phyloP scores from a whole-genome alignment of 2,888 invertebrate genomes.

The Drosophila ezoana region DNA sequence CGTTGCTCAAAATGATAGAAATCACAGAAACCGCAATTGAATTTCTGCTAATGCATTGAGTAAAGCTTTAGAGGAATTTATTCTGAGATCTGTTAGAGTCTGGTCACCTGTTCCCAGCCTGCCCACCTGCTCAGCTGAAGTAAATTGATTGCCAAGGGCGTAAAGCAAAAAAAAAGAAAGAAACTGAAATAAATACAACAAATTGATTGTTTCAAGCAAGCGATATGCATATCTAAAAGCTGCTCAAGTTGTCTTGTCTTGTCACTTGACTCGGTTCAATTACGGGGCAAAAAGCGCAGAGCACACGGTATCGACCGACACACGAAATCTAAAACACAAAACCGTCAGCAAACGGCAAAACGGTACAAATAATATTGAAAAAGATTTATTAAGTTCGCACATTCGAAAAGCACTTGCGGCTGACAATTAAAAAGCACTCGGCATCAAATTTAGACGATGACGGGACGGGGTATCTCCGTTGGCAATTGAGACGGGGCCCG shows the following conservation, averaged over 20 bases:
- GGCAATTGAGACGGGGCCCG: not conserved
- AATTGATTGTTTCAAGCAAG: constrained; percentile 59
- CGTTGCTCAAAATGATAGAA: not conserved
- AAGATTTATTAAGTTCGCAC: constrained; percentile 80
- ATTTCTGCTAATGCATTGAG: constrained; percentile 1
- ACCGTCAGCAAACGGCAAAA: constrained; percentile 18
- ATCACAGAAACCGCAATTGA: not conserved
- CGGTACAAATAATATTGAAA: constrained; percentile 47
- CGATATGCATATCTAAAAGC: constrained; percentile 63
- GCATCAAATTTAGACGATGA: constrained; percentile 45
- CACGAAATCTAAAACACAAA: constrained; percentile 4
- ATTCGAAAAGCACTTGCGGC: constrained; percentile 73
- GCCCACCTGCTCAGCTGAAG: constrained; percentile 29
- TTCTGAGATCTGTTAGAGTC: constrained; percentile 15
- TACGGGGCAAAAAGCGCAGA: constrained; percentile 50
- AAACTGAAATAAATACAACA: constrained; percentile 28
- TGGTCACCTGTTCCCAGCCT: constrained; percentile 5
- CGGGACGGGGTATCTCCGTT: constrained; percentile 2
- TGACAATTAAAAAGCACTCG: constrained; percentile 79
- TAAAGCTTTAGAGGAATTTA: constrained; percentile 10
- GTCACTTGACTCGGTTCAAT: constrained; percentile 64
- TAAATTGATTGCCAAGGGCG: constrained; percentile 63
- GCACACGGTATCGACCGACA: constrained; percentile 31
- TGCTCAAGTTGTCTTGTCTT: constrained; percentile 62
- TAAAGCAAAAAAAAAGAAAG: not conserved